A percentile compares a stretch with the other conserved stretches of the same genome.
Evolutionary conservation across 2,797 vertebrate species (phyloP).

Genomic region (Ptychadena robeensis): DNA sequence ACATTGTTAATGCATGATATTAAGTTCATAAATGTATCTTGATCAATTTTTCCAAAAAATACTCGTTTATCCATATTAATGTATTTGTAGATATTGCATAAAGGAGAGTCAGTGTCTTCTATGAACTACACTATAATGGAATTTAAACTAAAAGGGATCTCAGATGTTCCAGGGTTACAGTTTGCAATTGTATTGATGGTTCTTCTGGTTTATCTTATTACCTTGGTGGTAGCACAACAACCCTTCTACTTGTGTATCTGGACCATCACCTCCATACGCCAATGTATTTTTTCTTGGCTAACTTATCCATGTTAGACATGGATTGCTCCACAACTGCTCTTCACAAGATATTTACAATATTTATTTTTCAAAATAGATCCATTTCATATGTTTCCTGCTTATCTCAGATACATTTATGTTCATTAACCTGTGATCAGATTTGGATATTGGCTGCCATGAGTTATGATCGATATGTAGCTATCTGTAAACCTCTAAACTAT

Average conservation of each 20-base stretch:
- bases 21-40: no score
- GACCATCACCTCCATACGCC: slow-evolving; percentile 11
- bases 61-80: no score
- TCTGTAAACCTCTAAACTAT: not conserved
- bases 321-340: not conserved
- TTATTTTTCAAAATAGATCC: not conserved
- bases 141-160: slow-evolving; percentile 3
- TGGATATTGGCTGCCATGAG: slow-evolving; percentile 1
- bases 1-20: no score
- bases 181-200: not conserved
- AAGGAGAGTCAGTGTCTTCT: not conserved
- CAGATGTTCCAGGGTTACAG: slow-evolving; percentile 10
- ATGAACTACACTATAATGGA: not conserved
- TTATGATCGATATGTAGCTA: slow-evolving; percentile 18
- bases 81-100: not conserved
- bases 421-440: not conserved
- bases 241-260: not conserved
- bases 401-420: not conserved
- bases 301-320: slow-evolving; percentile 5
- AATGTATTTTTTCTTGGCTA: slow-evolving; percentile 12
- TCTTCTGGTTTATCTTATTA: slow-evolving; percentile 9
- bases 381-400: not conserved
- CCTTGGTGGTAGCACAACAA: not conserved
- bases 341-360: slow-evolving; percentile 11
- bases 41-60: no score